A percentile compares a stretch with the other conserved stretches of the same genome.
Conservation (phyloP, 2,797 vertebrate species). For the Crocidura indochinensis region DNA sequence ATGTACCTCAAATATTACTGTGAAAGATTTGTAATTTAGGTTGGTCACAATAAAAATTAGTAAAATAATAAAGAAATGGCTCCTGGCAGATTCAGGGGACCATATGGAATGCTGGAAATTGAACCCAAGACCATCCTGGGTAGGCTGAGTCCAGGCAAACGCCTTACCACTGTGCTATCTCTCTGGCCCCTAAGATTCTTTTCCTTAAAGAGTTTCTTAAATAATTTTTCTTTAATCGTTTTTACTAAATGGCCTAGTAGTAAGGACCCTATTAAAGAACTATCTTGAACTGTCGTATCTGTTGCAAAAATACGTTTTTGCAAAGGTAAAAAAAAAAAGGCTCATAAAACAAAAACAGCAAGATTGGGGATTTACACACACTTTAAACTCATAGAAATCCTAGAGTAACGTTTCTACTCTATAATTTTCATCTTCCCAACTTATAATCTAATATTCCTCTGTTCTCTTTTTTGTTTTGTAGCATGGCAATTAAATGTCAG, state of each 20-base stretch:
- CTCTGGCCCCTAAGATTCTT: too few species aligned
- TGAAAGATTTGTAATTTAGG: too few species aligned
- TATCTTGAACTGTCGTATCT: background rate
- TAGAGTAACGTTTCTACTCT: conserved; percentile 31
- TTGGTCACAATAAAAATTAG: too few species aligned
- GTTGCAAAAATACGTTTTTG: conserved; percentile 34
- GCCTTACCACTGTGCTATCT: too few species aligned
- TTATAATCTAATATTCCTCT: conserved; percentile 55
- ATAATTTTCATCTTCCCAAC: conserved; percentile 59
- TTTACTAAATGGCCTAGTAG: background rate
- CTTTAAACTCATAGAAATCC: background rate
- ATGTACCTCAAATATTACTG: too few species aligned
- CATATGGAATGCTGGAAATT: too few species aligned
- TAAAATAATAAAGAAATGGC: too few species aligned
- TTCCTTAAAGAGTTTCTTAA: background rate
- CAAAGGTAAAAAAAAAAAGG: conserved; percentile 42
- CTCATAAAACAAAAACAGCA: conserved; percentile 41
- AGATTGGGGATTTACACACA: background rate
- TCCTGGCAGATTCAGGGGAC: too few species aligned
- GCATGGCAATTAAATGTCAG: background rate
- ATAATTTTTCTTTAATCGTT: background rate
- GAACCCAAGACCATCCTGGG: too few species aligned
- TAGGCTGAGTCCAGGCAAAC: too few species aligned
- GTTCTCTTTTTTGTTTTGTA: conserved; percentile 1
- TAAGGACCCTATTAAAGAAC: background rate